phyloP scores from a whole-genome alignment of 2,888 invertebrate species.

The Acanthosoma haemorrhoidale region DNA sequence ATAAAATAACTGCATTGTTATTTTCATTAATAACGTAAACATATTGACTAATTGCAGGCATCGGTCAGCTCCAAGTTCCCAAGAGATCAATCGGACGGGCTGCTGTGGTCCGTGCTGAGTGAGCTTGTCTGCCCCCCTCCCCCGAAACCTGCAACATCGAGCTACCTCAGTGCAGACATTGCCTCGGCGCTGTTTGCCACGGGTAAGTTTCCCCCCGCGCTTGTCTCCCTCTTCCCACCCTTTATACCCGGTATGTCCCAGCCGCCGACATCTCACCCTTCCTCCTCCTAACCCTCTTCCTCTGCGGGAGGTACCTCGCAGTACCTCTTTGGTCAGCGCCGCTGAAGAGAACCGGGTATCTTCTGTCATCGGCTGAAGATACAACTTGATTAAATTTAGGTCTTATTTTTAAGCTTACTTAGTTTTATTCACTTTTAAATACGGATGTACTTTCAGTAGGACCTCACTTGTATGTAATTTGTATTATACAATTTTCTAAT shows the following conservation, averaged over 20 bases:
- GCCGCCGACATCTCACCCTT: constrained; percentile 15
- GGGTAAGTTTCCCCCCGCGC: constrained; percentile 54
- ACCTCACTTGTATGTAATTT: too few relatives aligned
- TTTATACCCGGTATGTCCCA: constrained; percentile 43
- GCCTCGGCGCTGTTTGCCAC: constrained; percentile 63
- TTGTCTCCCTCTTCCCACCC: constrained; percentile 43
- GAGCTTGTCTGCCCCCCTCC: constrained; percentile 60
- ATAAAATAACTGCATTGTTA: neutral
- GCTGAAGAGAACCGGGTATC: too few relatives aligned
- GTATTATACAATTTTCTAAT: too few relatives aligned
- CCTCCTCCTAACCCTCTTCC: constrained; percentile 3
- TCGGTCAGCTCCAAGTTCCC: constrained; percentile 77
- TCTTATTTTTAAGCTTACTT: too few relatives aligned
- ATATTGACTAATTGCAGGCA: too few relatives aligned
- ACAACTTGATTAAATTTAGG: too few relatives aligned
- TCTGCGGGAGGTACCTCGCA: too few relatives aligned
- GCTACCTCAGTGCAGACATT: constrained; percentile 50
- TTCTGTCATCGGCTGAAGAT: too few relatives aligned
- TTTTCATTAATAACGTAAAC: neutral
- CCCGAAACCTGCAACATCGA: neutral
- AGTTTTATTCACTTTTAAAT: too few relatives aligned
- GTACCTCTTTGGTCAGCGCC: too few relatives aligned
- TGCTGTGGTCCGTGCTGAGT: constrained; percentile 72
- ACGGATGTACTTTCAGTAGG: too few relatives aligned
- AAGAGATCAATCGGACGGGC: constrained; percentile 68